Evolutionary conservation across 2,888 invertebrate species (phyloP).

Genomic region (Habroteleia sp.): DNA sequence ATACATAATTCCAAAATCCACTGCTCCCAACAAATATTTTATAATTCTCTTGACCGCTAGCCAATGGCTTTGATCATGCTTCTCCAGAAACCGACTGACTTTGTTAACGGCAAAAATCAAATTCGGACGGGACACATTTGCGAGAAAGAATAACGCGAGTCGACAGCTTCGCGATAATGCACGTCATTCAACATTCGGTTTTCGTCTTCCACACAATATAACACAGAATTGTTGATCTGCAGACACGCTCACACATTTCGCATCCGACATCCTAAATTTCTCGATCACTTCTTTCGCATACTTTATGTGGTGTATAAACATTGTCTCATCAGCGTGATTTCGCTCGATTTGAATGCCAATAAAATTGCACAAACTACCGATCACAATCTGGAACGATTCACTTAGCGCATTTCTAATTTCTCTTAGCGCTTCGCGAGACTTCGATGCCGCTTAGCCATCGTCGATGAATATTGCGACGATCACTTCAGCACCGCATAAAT

Average conservation of each 20-base stretch:
- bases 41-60: too few species aligned
- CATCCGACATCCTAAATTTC: slow-evolving; percentile 58
- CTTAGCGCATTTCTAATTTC: slow-evolving; percentile 5
- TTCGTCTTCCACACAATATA: neutral
- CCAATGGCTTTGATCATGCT: neutral
- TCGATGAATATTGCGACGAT: slow-evolving; percentile 57
- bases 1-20: too few species aligned
- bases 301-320: slow-evolving; percentile 59
- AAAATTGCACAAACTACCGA: slow-evolving; percentile 18
- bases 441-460: slow-evolving; percentile 50
- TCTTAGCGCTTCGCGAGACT: too few species aligned
- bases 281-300: slow-evolving; percentile 56
- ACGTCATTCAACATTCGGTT: neutral
- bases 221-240: neutral
- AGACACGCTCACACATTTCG: slow-evolving; percentile 45
- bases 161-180: neutral
- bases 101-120: neutral
- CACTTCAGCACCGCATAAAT: slow-evolving; percentile 18
- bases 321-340: slow-evolving; percentile 40
- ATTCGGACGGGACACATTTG: neutral
- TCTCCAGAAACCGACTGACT: neutral
- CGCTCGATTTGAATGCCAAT: slow-evolving; percentile 61
- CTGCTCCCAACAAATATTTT: too few species aligned
- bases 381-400: neutral
- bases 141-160: neutral